Percentiles rank a stretch among this genome's conserved stretches.
phyloP scores from a whole-genome alignment of 2,888 invertebrate genomes.

The Stegana nigrithorax region DNA sequence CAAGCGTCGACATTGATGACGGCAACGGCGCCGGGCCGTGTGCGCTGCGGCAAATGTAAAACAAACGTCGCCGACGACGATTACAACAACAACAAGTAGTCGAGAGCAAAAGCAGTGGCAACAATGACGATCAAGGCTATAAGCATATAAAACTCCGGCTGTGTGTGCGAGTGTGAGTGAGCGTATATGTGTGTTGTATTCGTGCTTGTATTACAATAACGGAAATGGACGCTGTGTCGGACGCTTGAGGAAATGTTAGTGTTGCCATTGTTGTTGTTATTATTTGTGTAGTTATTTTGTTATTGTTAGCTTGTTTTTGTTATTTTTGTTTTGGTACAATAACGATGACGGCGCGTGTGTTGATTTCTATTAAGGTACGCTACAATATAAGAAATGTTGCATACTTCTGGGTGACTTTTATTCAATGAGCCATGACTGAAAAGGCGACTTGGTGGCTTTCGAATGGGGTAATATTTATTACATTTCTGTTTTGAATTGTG shows the following conservation, averaged over 20 bases:
- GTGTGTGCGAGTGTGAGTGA: no score
- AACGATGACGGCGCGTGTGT: background rate
- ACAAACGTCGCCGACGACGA: conserved; percentile 34
- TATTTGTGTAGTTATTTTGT: conserved; percentile 39
- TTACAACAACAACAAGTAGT: no score
- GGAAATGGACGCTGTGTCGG: conserved; percentile 59
- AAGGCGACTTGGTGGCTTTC: no score
- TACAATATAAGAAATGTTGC: no score
- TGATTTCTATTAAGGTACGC: background rate
- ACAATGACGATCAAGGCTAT: conserved; percentile 18
- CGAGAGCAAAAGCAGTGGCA: conserved; percentile 31
- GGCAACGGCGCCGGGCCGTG: no score
- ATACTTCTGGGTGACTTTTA: no score
- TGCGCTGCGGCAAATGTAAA: conserved; percentile 38
- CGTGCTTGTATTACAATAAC: conserved; percentile 52
- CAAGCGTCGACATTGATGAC: no score
- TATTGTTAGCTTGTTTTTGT: conserved; percentile 35
- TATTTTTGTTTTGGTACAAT: background rate
- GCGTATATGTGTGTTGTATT: conserved; percentile 15
- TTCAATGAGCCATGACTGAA: no score
- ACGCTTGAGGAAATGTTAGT: conserved; percentile 55
- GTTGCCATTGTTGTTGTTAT: conserved; percentile 33
- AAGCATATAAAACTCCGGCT: no score
- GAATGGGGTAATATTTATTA: no score
- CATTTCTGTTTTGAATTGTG: no score